Evolutionary conservation across 2,888 invertebrate genomes (phyloP), one percentile per base, ranked within the genome.

Genomic region (Ephialtes manifestator): DNA sequence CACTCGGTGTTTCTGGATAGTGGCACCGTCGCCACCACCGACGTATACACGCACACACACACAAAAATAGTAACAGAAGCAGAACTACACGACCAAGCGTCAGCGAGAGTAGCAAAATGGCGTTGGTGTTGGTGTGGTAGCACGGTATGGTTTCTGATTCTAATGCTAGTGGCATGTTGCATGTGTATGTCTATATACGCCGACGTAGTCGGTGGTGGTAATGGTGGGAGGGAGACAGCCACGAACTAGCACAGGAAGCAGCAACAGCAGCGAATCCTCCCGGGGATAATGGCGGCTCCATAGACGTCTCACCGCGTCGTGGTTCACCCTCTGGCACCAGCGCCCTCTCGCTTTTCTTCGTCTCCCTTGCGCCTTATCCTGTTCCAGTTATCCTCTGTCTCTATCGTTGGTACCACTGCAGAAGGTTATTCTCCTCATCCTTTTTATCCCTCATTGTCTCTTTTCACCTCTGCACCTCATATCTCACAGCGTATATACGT

Each of bases 221-320:
- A 31, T 35, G 63, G 48, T 75, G 28, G 51, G n/a, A 43, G 20
- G 35, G 48, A 35, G 35, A 65, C 65, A 43, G 39, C 48, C 65
- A 70, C 67, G 74, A 81, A 78, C 65, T 65, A 81, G 84, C 80
- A 60, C 84, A 80, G 80, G 72, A 80, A 76, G 71, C 84, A 68
- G 77, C 74, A 81, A 81, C 77, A 84, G 77, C 84, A 84, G 81
- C 81, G 74, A 31, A 65, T 63, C 68, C 81, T 74, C 68, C 60
- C 60, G 72, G 43, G 75, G 70, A 48, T 84, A 84, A 84, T 84
- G 87, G 87, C 67, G 83, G 87, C 75, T 87, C 83, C 83, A 84
- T 83, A 81, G 82, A 86, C 76, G 76, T 83, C 76, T 80, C 79
- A 78, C 84, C 81, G 58, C 79, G 80, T 85, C 84, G 84, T 82